Conservation (phyloP, 2,113 vertebrate species). For the Sylvia atricapilla region DNA sequence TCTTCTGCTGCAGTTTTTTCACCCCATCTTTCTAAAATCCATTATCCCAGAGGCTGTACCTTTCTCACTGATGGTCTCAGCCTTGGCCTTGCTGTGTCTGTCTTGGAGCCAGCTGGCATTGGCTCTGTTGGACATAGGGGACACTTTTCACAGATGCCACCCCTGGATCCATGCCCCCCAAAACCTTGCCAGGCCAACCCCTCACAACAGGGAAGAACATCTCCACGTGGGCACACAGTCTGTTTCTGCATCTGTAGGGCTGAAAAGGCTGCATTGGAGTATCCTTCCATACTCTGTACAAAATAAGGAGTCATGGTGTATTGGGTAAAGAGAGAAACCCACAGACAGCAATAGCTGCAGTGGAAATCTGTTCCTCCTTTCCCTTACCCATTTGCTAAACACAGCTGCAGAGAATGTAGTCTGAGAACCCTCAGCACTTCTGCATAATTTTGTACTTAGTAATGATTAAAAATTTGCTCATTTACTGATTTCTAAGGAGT, state of each 20-base stretch:
- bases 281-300: not conserved
- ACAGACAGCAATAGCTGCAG: not conserved
- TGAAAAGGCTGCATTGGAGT: not conserved
- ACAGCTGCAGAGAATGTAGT: slow-evolving; percentile 1
- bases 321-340: not conserved
- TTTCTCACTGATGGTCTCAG: not conserved
- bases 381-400: not conserved
- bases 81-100: not conserved
- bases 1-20: not conserved
- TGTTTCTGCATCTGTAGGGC: not conserved
- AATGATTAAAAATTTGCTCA: slow-evolving; percentile 39
- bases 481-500: slow-evolving; percentile 44
- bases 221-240: not conserved
- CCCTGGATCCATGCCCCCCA: not conserved
- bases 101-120: not conserved
- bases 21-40: not conserved
- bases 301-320: not conserved
- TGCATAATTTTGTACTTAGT: slow-evolving; percentile 24
- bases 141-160: not conserved
- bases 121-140: not conserved
- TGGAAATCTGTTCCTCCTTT: not conserved
- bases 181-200: not conserved
- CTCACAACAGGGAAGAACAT: not conserved
- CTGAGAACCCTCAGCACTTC: not conserved
- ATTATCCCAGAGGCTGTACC: not conserved